Percentiles rank a stretch among this genome's conserved stretches.
phyloP scores from a whole-genome alignment of 1,140 invertebrate species.

The Drosophila prosaltans region DNA sequence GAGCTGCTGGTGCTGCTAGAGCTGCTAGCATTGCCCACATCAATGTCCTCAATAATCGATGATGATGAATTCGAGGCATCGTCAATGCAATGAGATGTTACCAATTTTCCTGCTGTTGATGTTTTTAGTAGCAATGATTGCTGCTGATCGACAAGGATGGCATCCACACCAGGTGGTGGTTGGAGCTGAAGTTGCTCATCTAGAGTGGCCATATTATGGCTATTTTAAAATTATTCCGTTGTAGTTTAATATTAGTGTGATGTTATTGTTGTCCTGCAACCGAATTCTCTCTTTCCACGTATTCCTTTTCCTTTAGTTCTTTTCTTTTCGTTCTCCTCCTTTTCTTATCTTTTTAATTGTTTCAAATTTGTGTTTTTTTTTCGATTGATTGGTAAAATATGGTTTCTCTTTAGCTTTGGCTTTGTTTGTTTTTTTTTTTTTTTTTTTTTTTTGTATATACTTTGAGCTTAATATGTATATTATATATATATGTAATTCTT shows the following conservation, averaged over 20 bases:
- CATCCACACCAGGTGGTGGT: not conserved
- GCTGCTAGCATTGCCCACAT: conserved; percentile 65
- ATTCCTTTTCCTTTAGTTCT: no score
- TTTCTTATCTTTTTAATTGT: not conserved
- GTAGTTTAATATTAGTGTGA: not conserved
- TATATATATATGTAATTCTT: conserved; percentile 12
- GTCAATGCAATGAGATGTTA: conserved; percentile 36
- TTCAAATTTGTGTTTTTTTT: not conserved
- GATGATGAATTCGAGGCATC: conserved; percentile 48
- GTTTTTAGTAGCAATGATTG: not conserved
- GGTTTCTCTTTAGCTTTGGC: conserved; percentile 7
- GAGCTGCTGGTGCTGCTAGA: conserved; percentile 48
- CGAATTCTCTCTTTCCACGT: not conserved
- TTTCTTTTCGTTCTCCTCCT: conserved; percentile 19
- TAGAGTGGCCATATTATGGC: conserved; percentile 4
- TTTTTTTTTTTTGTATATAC: conserved; percentile 2
- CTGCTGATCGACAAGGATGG: not conserved
- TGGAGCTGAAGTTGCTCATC: not conserved
- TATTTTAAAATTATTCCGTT: not conserved
- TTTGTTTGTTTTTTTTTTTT: conserved; percentile 7
- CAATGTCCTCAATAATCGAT: conserved; percentile 61
- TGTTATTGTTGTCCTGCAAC: not conserved
- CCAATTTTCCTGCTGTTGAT: not conserved
- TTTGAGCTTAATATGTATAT: conserved; percentile 11
- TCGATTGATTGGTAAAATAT: conserved; percentile 6